phyloP scores from a whole-genome alignment of 37 sponge, comb jelly and placozoan genomes.

The Amphimedon queenslandica region DNA sequence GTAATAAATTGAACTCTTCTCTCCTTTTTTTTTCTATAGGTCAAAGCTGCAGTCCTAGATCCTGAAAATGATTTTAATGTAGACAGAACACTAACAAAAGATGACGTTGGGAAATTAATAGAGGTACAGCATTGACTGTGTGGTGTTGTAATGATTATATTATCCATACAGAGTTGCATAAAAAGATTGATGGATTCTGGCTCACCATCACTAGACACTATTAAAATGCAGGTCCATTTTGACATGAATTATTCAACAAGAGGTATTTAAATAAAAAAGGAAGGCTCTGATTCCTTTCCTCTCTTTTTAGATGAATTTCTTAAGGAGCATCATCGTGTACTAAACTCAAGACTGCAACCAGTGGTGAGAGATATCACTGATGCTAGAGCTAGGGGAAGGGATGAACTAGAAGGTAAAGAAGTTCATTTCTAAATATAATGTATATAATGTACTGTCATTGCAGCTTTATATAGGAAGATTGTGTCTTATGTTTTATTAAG shows the following conservation, averaged over 20 bases:
- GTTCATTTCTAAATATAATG: neutral
- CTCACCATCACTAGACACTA: conserved; percentile 93
- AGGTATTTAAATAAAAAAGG: conserved; percentile 46
- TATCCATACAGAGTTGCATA: conserved; percentile 66
- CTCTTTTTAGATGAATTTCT: conserved; percentile 75
- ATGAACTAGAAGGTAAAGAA: conserved; percentile 85
- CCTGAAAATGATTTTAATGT: conserved; percentile 97
- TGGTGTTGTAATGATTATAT: neutral
- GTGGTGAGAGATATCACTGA: conserved; percentile 89
- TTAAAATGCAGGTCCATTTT: conserved; percentile 98
- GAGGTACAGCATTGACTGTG: too few relatives aligned
- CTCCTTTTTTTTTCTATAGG: conserved; percentile 27
- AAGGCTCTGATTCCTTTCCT: neutral
- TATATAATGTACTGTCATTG: too few relatives aligned
- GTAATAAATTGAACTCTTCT: too few relatives aligned
- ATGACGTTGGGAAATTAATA: conserved; percentile 93
- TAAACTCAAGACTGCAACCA: conserved; percentile 76
- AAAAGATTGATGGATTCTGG: conserved; percentile 51
- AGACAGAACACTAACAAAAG: conserved; percentile 91
- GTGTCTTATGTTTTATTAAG: conserved; percentile 85
- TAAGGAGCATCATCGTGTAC: conserved; percentile 84
- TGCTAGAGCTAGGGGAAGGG: conserved; percentile 88
- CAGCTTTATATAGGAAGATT: conserved; percentile 91
- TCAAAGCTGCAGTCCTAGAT: conserved; percentile 92
- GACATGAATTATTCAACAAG: conserved; percentile 98